Percentiles rank a stretch among this genome's conserved stretches.
These are phyloP conservation scores for Hermaeophaga mercurialis DNA, from an alignment of 2,888 invertebrate genomes.

Conservation along the genomic window DNA sequence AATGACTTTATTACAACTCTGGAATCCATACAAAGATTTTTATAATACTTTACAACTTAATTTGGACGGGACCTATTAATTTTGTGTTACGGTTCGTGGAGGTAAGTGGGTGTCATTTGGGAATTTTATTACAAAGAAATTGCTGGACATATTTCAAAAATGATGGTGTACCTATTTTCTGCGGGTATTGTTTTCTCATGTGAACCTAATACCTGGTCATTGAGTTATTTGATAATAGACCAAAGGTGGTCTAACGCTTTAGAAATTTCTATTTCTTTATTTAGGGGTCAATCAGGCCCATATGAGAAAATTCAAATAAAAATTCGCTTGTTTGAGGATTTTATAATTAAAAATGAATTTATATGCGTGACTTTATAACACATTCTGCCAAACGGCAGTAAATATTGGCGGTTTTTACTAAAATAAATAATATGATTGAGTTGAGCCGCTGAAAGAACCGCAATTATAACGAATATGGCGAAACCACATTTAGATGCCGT, in stretches of 20 bases:
- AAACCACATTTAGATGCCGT: constrained; percentile 22
- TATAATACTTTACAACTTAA: constrained; percentile 22
- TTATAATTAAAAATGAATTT: too few species aligned
- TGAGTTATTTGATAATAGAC: too few species aligned
- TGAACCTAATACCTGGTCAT: background rate
- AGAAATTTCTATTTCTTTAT: too few species aligned
- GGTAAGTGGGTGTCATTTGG: constrained; percentile 21
- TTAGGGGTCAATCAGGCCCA: too few species aligned
- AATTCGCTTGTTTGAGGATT: too few species aligned
- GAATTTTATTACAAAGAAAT: constrained; percentile 4
- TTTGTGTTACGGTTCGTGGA: constrained; percentile 9
- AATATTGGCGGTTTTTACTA: background rate
- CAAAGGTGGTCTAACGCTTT: too few species aligned
- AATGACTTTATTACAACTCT: constrained; percentile 21
- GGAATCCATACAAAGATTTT: constrained; percentile 2
- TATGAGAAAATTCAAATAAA: too few species aligned
- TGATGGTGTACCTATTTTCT: background rate
- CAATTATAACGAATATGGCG: constrained; percentile 19
- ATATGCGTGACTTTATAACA: too few species aligned
- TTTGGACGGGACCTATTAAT: constrained; percentile 16
- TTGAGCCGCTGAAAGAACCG: constrained; percentile 19
- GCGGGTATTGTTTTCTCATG: background rate
- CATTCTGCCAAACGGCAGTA: too few species aligned
- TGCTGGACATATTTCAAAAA: constrained; percentile 1
- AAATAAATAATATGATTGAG: constrained; percentile 22